phyloP scores from a whole-genome alignment of 2,113 vertebrate species.

The Probosciger aterrimus region DNA sequence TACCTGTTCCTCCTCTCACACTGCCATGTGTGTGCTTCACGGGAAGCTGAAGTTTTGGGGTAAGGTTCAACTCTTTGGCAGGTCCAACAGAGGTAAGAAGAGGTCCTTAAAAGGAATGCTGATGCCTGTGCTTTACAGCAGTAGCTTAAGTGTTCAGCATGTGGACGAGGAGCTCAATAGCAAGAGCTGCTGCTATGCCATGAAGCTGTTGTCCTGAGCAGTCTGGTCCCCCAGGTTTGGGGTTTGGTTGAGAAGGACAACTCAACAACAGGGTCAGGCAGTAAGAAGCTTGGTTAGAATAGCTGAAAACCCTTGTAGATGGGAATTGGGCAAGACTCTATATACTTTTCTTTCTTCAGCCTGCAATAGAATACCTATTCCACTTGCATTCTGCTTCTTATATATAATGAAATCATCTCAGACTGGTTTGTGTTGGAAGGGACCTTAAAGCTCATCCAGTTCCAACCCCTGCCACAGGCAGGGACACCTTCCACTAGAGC shows the following conservation, averaged over 20 bases:
- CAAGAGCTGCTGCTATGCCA: not conserved
- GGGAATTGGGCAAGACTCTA: not conserved
- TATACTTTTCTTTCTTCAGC: not conserved
- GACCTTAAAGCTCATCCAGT: no score
- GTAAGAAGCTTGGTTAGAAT: not conserved
- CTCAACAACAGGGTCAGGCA: not conserved
- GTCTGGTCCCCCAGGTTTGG: not conserved
- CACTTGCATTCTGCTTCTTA: not conserved
- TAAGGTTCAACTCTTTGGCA: not conserved
- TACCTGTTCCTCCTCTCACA: not conserved
- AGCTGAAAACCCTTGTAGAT: not conserved
- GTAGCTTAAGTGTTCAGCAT: fast-evolving
- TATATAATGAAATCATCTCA: not conserved
- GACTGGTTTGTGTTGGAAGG: no score
- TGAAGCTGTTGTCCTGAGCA: not conserved
- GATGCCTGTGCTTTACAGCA: not conserved
- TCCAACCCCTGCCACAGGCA: no score
- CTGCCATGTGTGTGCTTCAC: fast-evolving
- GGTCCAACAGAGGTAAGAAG: not conserved
- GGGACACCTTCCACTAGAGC: no score
- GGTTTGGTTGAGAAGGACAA: not conserved
- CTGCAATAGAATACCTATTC: fast-evolving
- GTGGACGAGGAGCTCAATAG: not conserved
- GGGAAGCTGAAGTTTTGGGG: not conserved
- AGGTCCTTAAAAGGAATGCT: not conserved